Conservation (phyloP, 2,888 invertebrate species). For the Drosophila eohydei region DNA sequence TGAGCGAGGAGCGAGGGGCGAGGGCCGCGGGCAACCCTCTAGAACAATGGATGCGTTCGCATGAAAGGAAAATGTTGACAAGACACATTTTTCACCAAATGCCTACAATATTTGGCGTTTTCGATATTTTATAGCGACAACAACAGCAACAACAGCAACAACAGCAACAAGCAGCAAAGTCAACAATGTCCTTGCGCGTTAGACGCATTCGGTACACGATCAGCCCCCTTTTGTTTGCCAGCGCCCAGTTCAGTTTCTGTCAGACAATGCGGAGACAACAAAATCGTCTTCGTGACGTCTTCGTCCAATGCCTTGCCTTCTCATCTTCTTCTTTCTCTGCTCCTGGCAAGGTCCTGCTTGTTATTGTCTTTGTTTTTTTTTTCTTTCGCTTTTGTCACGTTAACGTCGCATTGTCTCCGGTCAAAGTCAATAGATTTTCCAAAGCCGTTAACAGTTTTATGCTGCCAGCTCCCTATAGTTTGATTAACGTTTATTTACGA, state of each 20-base stretch:
- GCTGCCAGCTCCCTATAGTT: constrained; percentile 30
- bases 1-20: constrained; percentile 34
- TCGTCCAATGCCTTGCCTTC: constrained; percentile 7
- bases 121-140: constrained; percentile 61
- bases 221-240: constrained; percentile 79
- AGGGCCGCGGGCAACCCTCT: constrained; percentile 14
- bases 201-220: constrained; percentile 69
- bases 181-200: constrained; percentile 57
- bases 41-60: constrained; percentile 70
- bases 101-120: constrained; percentile 74
- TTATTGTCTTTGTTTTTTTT: constrained; percentile 34
- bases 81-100: constrained; percentile 72
- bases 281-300: constrained; percentile 7
- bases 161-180: constrained; percentile 36
- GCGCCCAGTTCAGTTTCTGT: constrained; percentile 59
- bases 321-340: not conserved
- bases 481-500: constrained; percentile 68
- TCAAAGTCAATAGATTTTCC: constrained; percentile 72
- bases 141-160: constrained; percentile 31
- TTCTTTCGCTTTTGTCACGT: constrained; percentile 61
- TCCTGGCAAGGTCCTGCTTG: constrained; percentile 9
- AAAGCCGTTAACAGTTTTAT: constrained; percentile 66
- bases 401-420: constrained; percentile 54
- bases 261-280: constrained; percentile 76
- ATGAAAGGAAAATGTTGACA: constrained; percentile 74